phyloP scores from a whole-genome alignment of 2,797 vertebrate genomes.

The Babyrousa celebensis region DNA sequence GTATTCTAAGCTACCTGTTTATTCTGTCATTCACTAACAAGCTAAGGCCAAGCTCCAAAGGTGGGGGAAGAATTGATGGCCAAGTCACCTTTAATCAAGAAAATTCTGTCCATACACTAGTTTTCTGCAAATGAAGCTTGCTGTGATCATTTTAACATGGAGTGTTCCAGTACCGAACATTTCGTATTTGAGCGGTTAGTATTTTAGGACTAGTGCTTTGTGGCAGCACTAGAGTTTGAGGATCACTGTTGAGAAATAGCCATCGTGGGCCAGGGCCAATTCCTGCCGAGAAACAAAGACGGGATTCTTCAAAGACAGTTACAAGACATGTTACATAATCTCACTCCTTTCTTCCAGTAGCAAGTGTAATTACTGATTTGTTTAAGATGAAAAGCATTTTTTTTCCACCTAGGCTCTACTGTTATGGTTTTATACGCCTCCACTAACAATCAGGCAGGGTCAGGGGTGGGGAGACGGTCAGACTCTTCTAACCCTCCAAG shows the following conservation, averaged over 20 bases:
- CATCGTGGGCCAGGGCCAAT: background rate
- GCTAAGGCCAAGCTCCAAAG: background rate
- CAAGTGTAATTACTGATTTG: background rate
- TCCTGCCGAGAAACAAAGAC: background rate
- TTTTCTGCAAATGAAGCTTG: background rate
- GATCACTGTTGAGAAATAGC: background rate
- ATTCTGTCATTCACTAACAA: background rate
- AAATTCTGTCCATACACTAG: background rate
- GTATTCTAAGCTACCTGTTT: background rate
- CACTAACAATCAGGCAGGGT: background rate
- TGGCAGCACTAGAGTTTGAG: background rate
- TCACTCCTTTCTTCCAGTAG: background rate
- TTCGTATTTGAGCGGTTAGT: background rate
- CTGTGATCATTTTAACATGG: background rate
- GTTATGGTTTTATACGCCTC: background rate
- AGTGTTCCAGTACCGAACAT: background rate
- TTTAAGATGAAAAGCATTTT: background rate
- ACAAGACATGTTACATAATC: background rate
- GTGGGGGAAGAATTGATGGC: background rate
- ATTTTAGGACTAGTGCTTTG: background rate
- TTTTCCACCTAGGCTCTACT: background rate
- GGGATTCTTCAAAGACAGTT: background rate
- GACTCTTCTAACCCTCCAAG: background rate
- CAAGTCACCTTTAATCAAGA: background rate
- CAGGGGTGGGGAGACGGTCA: background rate